These are phyloP conservation scores for Hololepta plana DNA, from an alignment of 2,888 invertebrate genomes.

Conservation along the genomic window DNA sequence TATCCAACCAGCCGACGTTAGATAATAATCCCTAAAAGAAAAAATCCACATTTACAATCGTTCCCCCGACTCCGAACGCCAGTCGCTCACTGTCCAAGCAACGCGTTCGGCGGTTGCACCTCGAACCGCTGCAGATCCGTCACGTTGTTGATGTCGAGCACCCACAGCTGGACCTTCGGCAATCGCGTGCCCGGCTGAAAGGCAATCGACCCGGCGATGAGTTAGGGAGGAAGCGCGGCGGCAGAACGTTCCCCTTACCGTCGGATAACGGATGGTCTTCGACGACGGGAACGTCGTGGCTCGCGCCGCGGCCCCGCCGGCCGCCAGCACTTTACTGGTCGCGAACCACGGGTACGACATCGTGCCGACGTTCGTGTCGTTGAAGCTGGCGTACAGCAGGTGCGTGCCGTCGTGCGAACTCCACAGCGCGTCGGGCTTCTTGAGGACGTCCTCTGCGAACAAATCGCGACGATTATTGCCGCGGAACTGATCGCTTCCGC, in stretches of 20 bases:
- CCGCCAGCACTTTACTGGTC: slow-evolving; percentile 42
- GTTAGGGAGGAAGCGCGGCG: background rate
- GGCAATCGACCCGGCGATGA: slow-evolving; percentile 1
- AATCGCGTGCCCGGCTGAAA: slow-evolving; percentile 67
- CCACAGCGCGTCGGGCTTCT: slow-evolving; percentile 71
- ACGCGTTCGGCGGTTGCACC: slow-evolving; percentile 53
- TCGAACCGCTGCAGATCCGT: slow-evolving; percentile 44
- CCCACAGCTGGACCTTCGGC: slow-evolving; percentile 68
- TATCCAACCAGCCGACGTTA: slow-evolving; percentile 85
- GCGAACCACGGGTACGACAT: slow-evolving; percentile 71
- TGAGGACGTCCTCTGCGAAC: slow-evolving; percentile 69
- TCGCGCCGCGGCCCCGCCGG: slow-evolving; percentile 31
- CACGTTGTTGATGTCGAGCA: slow-evolving; percentile 55
- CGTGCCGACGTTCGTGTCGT: slow-evolving; percentile 61
- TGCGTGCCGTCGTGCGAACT: slow-evolving; percentile 64
- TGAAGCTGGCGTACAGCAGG: slow-evolving; percentile 73
- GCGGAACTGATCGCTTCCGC: too few relatives aligned
- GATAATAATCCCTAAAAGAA: slow-evolving; percentile 65
- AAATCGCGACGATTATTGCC: too few relatives aligned
- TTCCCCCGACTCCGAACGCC: too few relatives aligned
- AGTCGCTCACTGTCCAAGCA: slow-evolving; percentile 60
- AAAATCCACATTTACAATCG: too few relatives aligned
- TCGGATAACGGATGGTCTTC: slow-evolving; percentile 67
- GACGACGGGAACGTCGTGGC: slow-evolving; percentile 55
- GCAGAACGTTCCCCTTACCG: slow-evolving; percentile 30